Evolutionary conservation across 2,113 vertebrate species (phyloP).

Genomic region (Oncorhynchus tshawytscha): DNA sequence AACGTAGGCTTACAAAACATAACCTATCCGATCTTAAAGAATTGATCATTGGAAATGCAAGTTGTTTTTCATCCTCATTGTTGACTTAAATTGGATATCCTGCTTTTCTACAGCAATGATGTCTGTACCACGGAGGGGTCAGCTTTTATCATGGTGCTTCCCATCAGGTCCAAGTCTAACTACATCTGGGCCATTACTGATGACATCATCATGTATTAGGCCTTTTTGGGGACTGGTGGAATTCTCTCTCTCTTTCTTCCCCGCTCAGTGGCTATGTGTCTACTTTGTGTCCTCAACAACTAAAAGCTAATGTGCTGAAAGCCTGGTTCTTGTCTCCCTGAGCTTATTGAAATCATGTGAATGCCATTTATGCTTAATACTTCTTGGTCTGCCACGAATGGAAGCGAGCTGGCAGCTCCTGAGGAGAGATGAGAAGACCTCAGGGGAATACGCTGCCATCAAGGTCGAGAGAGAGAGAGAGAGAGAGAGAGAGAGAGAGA

Average conservation of each 20-base stretch:
- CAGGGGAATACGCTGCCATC: conserved; percentile 69
- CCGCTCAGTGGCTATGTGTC: conserved; percentile 50
- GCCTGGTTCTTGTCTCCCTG: conserved; percentile 67
- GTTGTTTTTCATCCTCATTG: background rate
- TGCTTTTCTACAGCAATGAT: conserved; percentile 22
- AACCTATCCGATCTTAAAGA: background rate
- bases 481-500: no score
- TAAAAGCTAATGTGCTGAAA: conserved; percentile 71
- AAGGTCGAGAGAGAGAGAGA: conserved; percentile 16
- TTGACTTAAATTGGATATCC: conserved; percentile 26
- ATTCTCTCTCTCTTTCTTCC: conserved; percentile 13
- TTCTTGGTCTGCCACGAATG: conserved; percentile 70
- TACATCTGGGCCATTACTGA: conserved; percentile 52
- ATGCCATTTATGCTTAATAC: conserved; percentile 76
- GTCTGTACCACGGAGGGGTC: conserved; percentile 1
- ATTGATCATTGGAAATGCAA: background rate
- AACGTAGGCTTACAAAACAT: no score
- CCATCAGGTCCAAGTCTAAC: conserved; percentile 56
- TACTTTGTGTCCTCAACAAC: conserved; percentile 70
- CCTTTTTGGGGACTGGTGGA: conserved; percentile 38
- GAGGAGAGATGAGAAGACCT: conserved; percentile 74
- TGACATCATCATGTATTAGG: conserved; percentile 61
- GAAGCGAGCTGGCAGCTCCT: conserved; percentile 71
- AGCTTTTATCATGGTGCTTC: conserved; percentile 15
- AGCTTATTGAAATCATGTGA: conserved; percentile 75